Percentiles rank a stretch among this genome's conserved stretches.
These are phyloP conservation scores for Valencia hispanica DNA, from an alignment of 2,797 vertebrate genomes.

Conservation along the genomic window DNA sequence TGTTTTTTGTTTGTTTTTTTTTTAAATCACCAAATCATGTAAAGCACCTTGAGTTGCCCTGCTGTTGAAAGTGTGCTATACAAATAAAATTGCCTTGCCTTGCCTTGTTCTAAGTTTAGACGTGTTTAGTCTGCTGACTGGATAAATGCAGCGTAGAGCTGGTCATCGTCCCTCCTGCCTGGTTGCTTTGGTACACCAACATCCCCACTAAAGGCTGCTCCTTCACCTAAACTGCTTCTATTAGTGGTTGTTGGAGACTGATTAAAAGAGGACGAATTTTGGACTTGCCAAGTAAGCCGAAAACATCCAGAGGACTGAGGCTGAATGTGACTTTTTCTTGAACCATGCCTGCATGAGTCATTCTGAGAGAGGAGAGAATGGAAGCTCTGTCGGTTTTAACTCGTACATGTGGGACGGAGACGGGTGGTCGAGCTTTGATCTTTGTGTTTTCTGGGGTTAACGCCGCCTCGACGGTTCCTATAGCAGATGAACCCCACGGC, in stretches of 20 bases:
- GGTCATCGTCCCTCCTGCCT: background rate
- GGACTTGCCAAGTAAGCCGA: slow-evolving; percentile 6
- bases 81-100: too few species aligned
- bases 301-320: background rate
- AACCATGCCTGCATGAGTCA: slow-evolving; percentile 33
- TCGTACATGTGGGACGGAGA: slow-evolving; percentile 6
- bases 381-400: slow-evolving; percentile 40
- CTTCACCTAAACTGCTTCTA: slow-evolving; percentile 4
- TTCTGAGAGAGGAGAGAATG: slow-evolving; percentile 1
- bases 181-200: background rate
- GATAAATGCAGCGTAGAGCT: background rate
- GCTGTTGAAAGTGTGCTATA: too few species aligned
- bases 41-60: too few species aligned
- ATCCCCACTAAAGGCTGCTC: background rate
- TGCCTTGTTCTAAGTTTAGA: background rate
- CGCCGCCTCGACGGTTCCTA: slow-evolving; percentile 9
- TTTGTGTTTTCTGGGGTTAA: slow-evolving; percentile 8
- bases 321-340: background rate
- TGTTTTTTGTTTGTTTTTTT: too few species aligned
- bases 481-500: slow-evolving; percentile 8
- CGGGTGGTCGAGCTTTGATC: slow-evolving; percentile 29
- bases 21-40: too few species aligned
- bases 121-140: background rate
- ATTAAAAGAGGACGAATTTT: slow-evolving; percentile 2
- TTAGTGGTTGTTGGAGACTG: slow-evolving; percentile 11